Percentiles rank a stretch among this genome's conserved stretches.
phyloP scores from a whole-genome alignment of 2,888 invertebrate species.

The Athetis lepigone region DNA sequence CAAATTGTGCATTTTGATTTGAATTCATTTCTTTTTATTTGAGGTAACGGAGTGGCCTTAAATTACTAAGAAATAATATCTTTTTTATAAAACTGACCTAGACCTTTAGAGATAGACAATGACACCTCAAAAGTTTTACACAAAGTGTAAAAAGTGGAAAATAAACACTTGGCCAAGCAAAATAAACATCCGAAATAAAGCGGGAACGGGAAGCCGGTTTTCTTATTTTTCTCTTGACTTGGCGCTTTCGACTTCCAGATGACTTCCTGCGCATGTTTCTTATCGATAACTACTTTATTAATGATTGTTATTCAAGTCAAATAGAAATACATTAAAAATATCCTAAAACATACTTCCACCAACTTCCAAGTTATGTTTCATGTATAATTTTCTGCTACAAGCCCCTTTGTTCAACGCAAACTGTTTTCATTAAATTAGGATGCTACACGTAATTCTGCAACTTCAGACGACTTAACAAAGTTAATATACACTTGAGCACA shows the following conservation, averaged over 20 bases:
- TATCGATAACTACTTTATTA: conserved; percentile 1
- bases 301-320: not conserved
- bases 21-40: no score
- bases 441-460: conserved; percentile 41
- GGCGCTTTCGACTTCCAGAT: not conserved
- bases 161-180: no score
- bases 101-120: no score
- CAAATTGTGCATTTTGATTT: no score
- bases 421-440: conserved; percentile 62
- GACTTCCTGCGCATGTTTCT: not conserved
- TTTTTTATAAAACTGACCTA: no score
- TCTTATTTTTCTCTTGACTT: no score
- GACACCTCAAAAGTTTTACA: no score
- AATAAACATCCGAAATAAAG: no score
- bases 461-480: conserved; percentile 42
- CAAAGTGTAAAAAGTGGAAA: no score
- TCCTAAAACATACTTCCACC: conserved; percentile 7
- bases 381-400: conserved; percentile 26
- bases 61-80: no score
- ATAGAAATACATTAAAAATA: conserved; percentile 33
- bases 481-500: conserved; percentile 39
- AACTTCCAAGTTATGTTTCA: conserved; percentile 28
- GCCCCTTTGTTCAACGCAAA: conserved; percentile 46
- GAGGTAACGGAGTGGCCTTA: no score
- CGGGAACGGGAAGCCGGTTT: no score